phyloP scores from a whole-genome alignment of 2,797 vertebrate genomes.

The Crenichthys baileyi region DNA sequence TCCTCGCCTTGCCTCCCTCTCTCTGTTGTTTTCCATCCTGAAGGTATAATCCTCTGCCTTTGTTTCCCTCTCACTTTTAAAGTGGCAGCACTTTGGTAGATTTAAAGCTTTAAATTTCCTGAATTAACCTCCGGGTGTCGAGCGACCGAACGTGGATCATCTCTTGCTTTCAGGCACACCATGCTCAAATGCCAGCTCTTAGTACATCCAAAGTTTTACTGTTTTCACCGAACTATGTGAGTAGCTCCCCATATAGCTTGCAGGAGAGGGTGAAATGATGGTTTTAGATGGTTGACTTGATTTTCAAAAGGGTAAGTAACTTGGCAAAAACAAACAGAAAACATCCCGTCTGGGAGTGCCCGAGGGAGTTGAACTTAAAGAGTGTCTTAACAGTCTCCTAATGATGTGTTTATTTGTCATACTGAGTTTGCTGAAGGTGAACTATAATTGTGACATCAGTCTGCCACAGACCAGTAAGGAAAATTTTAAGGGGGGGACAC shows the following conservation, averaged over 20 bases:
- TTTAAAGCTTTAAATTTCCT: constrained; percentile 66
- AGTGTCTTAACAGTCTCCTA: constrained; percentile 19
- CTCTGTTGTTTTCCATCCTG: constrained; percentile 53
- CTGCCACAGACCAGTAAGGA: constrained; percentile 5
- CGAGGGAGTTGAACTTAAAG: constrained; percentile 20
- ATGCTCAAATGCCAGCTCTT: constrained; percentile 48
- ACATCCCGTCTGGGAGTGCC: constrained; percentile 10
- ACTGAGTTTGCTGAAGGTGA: constrained; percentile 27
- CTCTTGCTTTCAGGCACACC: constrained; percentile 59
- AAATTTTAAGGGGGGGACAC: neutral
- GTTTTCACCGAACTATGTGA: constrained; percentile 32
- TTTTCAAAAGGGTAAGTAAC: constrained; percentile 25
- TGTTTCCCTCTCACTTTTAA: constrained; percentile 51
- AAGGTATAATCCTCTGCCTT: constrained; percentile 55
- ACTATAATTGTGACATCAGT: neutral
- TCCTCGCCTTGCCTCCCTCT: constrained; percentile 24
- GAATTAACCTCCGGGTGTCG: constrained; percentile 50
- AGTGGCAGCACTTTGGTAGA: constrained; percentile 59
- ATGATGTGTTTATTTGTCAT: constrained; percentile 17
- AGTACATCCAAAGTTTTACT: constrained; percentile 50
- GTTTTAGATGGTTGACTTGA: constrained; percentile 22
- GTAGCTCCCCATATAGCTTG: neutral
- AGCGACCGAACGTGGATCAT: constrained; percentile 37
- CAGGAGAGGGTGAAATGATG: constrained; percentile 25
- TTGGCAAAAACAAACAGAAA: neutral